Base-by-base conservation (phyloP, 2,888 invertebrate species). In the Therioaphis trifolii region DNA sequence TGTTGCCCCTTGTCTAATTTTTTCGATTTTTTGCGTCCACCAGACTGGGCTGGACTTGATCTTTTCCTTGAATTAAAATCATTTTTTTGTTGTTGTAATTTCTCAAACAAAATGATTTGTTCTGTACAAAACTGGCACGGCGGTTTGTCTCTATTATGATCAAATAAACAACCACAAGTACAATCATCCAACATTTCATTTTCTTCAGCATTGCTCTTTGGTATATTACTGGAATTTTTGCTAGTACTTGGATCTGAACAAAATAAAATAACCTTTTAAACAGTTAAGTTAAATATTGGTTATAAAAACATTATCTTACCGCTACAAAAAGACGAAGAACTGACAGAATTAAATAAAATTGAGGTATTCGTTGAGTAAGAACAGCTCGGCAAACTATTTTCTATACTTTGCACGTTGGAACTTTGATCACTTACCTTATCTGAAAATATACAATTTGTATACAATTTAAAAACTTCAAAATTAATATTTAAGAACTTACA, bases 151-250 rank as follows among this genome's bases (percentile, higher is more conserved):
- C n/a, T 74, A 1, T 40, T 49, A 35, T 7, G 7, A 35, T 69
- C n/a, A 24, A 63, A 9, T n/a, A 82, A 82, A 63, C 52, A 63
- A 18, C 74, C 74, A 82, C 82, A 74, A 74, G 72, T 82, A 82
- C 80, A 82, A 21, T 7, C 29, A 43, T 35, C 35, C 24, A 29
- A 7, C 52, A 43, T 46, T 27, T 63, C 72, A 24, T 52, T 12
- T 35, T 35, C 24, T n/a, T n/a, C n/a, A n/a, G n/a, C n/a, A n/a
- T n/a, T n/a, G n/a, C n/a, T n/a, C 35, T 5, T 35, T 35, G 7
- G 7, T 35, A 35, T 35, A 24, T 7, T 4, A 49, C 61, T 18
- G n/a, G 14, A 35, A 66, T 71, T 5, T 12, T 0, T 24, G 61
- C 43, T 58, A 21, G 43, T 21, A 46, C 12, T 55, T 1, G 14